These are phyloP conservation scores for Linepithema humile DNA, from an alignment of 1,140 invertebrate genomes.

Conservation along the genomic window DNA sequence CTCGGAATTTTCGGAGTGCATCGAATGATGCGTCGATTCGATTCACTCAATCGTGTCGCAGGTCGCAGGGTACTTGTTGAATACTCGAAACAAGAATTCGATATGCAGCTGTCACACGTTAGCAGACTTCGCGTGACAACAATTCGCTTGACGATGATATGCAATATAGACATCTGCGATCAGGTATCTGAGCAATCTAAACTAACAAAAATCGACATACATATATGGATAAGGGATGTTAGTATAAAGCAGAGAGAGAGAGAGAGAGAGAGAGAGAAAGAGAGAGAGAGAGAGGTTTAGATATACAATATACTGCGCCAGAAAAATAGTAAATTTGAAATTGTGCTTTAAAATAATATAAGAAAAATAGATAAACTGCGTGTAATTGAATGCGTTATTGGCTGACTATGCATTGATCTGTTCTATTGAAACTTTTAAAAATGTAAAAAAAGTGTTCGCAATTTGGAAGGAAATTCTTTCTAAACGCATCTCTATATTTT, in stretches of 20 bases:
- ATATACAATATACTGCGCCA: background rate
- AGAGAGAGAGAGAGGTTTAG: too few relatives aligned
- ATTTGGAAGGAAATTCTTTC: background rate
- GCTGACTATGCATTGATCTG: background rate
- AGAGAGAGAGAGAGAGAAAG: too few relatives aligned
- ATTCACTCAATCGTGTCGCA: background rate
- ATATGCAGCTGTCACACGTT: slow-evolving; percentile 30
- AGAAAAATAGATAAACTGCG: background rate
- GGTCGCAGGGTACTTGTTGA: slow-evolving; percentile 35
- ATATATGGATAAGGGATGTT: background rate
- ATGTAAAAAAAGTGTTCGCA: background rate
- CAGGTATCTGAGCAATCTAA: background rate
- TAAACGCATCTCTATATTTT: background rate
- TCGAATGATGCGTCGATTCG: background rate
- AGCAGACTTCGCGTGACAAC: background rate
- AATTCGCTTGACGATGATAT: background rate
- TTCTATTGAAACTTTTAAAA: slow-evolving; percentile 17
- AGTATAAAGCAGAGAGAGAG: background rate
- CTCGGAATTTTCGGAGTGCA: slow-evolving; percentile 27
- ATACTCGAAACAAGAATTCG: slow-evolving; percentile 41
- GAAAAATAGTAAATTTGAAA: background rate
- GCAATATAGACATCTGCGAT: background rate
- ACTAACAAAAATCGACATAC: background rate
- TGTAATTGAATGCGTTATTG: background rate
- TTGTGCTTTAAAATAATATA: background rate